Base-by-base conservation (phyloP, 1,140 invertebrate genomes). In the Cherax destructor region DNA sequence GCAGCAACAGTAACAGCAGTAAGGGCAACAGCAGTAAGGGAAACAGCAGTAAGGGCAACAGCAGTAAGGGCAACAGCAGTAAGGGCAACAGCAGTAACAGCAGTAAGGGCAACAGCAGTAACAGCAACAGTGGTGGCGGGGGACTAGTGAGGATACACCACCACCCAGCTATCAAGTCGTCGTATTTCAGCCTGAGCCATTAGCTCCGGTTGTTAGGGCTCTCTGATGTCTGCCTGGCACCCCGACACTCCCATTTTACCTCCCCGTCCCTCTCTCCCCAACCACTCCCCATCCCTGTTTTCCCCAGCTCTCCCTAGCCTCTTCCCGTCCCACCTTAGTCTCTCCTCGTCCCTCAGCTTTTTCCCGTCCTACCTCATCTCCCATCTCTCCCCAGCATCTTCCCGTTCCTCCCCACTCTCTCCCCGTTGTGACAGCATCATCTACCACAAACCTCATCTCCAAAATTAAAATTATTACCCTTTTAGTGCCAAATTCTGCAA, bases 151-250 rank as follows among this genome's bases (percentile, higher is more conserved):
- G 11, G 69, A 24, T 74, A 74, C 69, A 24, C 69, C 50, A 24
- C 69, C 50, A 81, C 49, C 21, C 79, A n/a, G 30, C 50, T 59
- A 52, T 56, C 50, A 81, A 6, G 47, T 50, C 78, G 16, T 52
- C 52, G 78, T 80, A 80, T 80, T 80, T 80, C 78, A 80, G 52
- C 41, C 11, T 16, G 21, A 56, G 79, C 79, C 79, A 81, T 81
- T 81, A 81, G 50, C 79, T 21, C n/a, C 1, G 79, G 50, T 81
- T 81, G 79, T 81, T 81, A 59, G 50, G 18, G 41, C 2, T 49
- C 47, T 30, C 1, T 18, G 78, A 49, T 6, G 47, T 80, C 78
- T 13, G 78, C 76, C 24, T 50, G 13, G 47, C 78, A 41, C 41
- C 47, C 77, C 30, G 18, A 49, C 41, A 21, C 78, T 18, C 10